Percentiles rank a stretch among this genome's conserved stretches.
Evolutionary conservation across 2,113 vertebrate genomes (phyloP).

Genomic region (Channa maculata): DNA sequence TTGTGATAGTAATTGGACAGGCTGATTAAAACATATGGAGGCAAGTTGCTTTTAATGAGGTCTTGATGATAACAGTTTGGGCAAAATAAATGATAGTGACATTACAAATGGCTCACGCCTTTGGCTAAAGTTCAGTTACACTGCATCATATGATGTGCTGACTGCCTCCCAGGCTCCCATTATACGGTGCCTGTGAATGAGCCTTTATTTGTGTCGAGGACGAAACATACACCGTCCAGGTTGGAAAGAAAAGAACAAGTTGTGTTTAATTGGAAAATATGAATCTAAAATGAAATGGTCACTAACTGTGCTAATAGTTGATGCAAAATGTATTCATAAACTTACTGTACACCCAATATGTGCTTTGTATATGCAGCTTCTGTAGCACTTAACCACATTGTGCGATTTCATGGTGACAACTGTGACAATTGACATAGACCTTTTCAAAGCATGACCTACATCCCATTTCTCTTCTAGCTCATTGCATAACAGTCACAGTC

Average conservation of each 20-base stretch:
- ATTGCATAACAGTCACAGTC: constrained; percentile 50
- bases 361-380: background rate
- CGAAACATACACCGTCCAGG: background rate
- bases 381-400: constrained; percentile 1
- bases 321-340: no score
- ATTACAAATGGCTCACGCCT: constrained; percentile 33
- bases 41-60: constrained; percentile 38
- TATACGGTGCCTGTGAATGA: constrained; percentile 32
- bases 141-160: constrained; percentile 44
- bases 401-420: constrained; percentile 15
- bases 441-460: constrained; percentile 2
- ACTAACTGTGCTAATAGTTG: background rate
- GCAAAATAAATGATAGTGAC: constrained; percentile 44
- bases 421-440: background rate
- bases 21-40: constrained; percentile 59
- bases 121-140: constrained; percentile 48
- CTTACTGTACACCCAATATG: background rate
- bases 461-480: constrained; percentile 25
- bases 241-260: background rate
- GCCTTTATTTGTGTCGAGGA: constrained; percentile 8
- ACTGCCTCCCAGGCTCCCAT: constrained; percentile 55
- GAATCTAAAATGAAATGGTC: background rate
- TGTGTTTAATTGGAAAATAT: background rate
- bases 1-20: constrained; percentile 33
- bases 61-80: constrained; percentile 44